These are phyloP conservation scores for Parambassis ranga DNA, from an alignment of 2,797 vertebrate genomes.

Conservation along the genomic window DNA sequence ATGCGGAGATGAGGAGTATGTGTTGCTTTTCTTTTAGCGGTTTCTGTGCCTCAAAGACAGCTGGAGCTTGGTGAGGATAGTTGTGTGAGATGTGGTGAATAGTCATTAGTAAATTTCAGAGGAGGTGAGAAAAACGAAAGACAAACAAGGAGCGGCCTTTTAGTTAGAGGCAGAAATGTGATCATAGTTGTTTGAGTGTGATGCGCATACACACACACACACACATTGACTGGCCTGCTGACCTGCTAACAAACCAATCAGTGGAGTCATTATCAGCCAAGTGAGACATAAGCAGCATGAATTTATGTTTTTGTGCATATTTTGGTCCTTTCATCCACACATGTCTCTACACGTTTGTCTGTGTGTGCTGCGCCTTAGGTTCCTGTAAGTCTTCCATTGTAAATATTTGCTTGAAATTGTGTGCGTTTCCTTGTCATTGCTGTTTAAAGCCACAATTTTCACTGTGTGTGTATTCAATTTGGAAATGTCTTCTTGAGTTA, in stretches of 20 bases:
- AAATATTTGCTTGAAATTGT: slow-evolving; percentile 14
- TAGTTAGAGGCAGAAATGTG: background rate
- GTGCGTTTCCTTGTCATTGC: background rate
- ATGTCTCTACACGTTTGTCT: background rate
- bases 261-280: background rate
- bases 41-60: background rate
- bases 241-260: slow-evolving; percentile 16
- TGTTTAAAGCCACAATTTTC: background rate
- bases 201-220: background rate
- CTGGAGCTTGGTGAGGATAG: background rate
- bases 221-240: background rate
- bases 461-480: slow-evolving; percentile 1
- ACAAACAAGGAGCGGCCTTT: background rate
- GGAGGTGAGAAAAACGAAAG: background rate
- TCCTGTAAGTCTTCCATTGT: background rate
- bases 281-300: background rate
- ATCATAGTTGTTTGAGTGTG: background rate
- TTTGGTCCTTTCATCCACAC: background rate
- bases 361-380: too few species aligned
- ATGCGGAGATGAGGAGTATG: background rate
- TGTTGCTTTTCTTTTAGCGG: slow-evolving; percentile 3
- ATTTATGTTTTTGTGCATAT: background rate
- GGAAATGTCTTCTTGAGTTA: slow-evolving; percentile 10
- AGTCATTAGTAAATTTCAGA: background rate
- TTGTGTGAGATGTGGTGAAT: background rate